phyloP scores from a whole-genome alignment of 2,888 invertebrate genomes.

The Neoascia interrupta region DNA sequence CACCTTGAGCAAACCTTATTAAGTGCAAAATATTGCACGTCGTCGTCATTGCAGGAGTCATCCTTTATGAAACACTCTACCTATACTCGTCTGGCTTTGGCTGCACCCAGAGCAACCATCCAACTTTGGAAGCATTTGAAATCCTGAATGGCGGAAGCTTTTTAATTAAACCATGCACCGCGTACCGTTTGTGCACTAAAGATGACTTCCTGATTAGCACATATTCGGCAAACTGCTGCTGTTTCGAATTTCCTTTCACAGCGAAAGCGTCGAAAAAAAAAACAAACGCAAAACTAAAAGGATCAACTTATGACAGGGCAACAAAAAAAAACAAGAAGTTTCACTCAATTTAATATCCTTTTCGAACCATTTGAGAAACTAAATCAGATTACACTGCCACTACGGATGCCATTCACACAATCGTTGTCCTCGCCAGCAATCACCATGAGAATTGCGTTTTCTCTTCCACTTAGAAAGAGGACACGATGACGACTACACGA shows the following conservation, averaged over 20 bases:
- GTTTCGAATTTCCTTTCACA: too few relatives aligned
- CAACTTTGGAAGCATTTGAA: conserved; percentile 22
- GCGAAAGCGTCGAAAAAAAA: too few relatives aligned
- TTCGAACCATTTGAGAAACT: conserved; percentile 25
- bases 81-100: background rate
- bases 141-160: background rate
- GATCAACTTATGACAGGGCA: background rate
- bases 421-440: conserved; percentile 7
- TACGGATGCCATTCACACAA: background rate
- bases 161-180: conserved; percentile 50
- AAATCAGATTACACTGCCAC: conserved; percentile 21
- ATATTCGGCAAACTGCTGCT: background rate
- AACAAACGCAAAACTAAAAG: background rate
- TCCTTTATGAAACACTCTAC: background rate
- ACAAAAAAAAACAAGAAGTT: conserved; percentile 9
- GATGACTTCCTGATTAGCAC: conserved; percentile 23
- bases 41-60: background rate
- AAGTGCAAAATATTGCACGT: conserved; percentile 44
- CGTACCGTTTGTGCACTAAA: conserved; percentile 6
- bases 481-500: background rate
- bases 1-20: conserved; percentile 60
- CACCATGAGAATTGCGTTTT: conserved; percentile 38
- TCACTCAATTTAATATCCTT: conserved; percentile 41
- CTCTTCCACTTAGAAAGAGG: conserved; percentile 9
- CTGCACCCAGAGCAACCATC: conserved; percentile 8